Percentiles rank a stretch among this genome's conserved stretches.
These are phyloP conservation scores for Anagrus nilaparvatae DNA, from an alignment of 1,140 invertebrate species.

Conservation along the genomic window DNA sequence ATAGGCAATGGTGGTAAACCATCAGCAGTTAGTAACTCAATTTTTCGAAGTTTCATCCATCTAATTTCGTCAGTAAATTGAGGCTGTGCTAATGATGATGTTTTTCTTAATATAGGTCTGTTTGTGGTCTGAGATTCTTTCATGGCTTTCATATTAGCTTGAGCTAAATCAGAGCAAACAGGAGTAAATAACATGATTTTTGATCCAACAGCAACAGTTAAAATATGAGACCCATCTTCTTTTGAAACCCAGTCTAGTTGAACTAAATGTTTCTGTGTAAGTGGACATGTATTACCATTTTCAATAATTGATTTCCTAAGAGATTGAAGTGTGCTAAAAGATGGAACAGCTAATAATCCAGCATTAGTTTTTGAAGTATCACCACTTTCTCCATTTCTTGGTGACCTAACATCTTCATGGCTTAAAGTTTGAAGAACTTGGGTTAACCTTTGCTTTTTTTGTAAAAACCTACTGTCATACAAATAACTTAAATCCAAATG, in stretches of 20 bases:
- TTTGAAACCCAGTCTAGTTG: constrained; percentile 98
- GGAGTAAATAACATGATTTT: constrained; percentile 80
- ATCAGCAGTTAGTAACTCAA: constrained; percentile 88
- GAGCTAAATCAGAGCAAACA: constrained; percentile 79
- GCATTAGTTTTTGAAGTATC: constrained; percentile 28
- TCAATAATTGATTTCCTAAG: constrained; percentile 80
- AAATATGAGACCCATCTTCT: constrained; percentile 95
- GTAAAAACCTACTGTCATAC: constrained; percentile 69
- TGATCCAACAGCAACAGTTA: constrained; percentile 92
- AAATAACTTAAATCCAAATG: constrained; percentile 75
- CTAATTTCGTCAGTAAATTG: constrained; percentile 78
- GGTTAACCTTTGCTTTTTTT: constrained; percentile 65
- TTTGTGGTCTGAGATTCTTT: constrained; percentile 71
- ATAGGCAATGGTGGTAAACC: constrained; percentile 92
- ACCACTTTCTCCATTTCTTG: constrained; percentile 36
- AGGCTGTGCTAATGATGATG: constrained; percentile 73
- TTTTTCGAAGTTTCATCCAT: constrained; percentile 92
- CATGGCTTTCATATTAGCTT: constrained; percentile 82
- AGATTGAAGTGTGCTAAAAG: constrained; percentile 85
- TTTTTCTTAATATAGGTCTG: constrained; percentile 73
- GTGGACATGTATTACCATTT: constrained; percentile 78
- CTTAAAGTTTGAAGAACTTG: constrained; percentile 54
- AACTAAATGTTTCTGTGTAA: constrained; percentile 80
- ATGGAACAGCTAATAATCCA: constrained; percentile 77
- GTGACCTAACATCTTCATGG: constrained; percentile 44